Evolutionary conservation across 2,888 invertebrate genomes (phyloP).

Genomic region (Choreutis nemorana): DNA sequence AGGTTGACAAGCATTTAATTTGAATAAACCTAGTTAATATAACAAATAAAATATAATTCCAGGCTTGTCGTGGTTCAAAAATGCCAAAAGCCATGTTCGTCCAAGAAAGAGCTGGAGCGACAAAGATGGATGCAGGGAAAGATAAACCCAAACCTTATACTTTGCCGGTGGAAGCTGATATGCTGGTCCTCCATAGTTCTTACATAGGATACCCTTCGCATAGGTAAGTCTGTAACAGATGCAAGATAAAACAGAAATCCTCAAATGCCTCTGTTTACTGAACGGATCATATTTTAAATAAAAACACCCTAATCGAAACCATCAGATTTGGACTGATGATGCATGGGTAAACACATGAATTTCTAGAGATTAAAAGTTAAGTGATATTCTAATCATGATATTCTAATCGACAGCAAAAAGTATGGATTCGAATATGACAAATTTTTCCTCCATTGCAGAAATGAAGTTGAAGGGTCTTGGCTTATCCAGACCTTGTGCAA

Average conservation of each 20-base stretch:
- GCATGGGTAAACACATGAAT: too few relatives aligned
- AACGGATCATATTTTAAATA: too few relatives aligned
- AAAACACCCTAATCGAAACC: too few relatives aligned
- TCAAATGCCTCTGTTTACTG: too few relatives aligned
- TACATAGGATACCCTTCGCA: constrained; percentile 36
- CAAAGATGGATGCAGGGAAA: constrained; percentile 27
- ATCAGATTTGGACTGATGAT: too few relatives aligned
- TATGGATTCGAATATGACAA: too few relatives aligned
- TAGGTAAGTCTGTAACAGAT: constrained; percentile 28
- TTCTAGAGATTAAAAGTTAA: too few relatives aligned
- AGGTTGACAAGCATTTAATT: too few relatives aligned
- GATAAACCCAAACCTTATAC: constrained; percentile 31
- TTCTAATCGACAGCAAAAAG: too few relatives aligned
- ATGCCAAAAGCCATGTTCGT: constrained; percentile 22
- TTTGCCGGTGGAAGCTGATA: constrained; percentile 41
- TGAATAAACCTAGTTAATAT: too few relatives aligned
- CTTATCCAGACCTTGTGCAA: constrained; percentile 42
- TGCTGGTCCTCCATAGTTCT: constrained; percentile 43
- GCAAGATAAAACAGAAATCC: not conserved
- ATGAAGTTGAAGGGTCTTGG: constrained; percentile 37
- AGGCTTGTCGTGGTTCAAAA: constrained; percentile 43
- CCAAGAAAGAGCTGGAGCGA: constrained; percentile 14
- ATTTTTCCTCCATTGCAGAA: constrained; percentile 19
- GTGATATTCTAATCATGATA: too few relatives aligned
- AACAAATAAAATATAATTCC: too few relatives aligned